phyloP scores from a whole-genome alignment of 2,113 vertebrate species.

The Hydrochoerus hydrochaeris region DNA sequence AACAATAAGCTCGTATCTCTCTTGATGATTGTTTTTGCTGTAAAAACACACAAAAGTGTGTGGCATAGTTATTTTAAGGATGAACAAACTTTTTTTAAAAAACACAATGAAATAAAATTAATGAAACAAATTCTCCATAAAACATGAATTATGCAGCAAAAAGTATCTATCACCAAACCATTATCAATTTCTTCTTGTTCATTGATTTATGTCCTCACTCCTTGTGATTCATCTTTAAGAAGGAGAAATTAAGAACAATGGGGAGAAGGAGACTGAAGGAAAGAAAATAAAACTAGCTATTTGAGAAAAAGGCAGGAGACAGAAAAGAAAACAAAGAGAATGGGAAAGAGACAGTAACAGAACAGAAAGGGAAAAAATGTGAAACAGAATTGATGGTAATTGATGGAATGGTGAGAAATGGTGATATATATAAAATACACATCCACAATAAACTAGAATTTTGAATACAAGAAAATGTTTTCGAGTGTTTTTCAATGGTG shows the following conservation, averaged over 20 bases:
- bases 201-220: neutral
- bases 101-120: neutral
- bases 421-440: neutral
- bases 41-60: neutral
- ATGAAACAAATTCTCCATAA: neutral
- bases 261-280: neutral
- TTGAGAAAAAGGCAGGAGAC: neutral
- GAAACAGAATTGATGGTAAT: neutral
- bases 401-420: neutral
- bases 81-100: neutral
- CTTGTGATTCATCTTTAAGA: neutral
- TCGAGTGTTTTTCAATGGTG: neutral
- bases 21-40: neutral
- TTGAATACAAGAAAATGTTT: slow-evolving; percentile 5
- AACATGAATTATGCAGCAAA: neutral
- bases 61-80: neutral
- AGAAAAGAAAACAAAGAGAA: neutral
- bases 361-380: neutral
- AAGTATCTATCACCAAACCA: neutral
- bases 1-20: neutral
- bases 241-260: slow-evolving; percentile 5
- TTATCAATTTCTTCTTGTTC: neutral
- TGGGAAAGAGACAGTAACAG: neutral
- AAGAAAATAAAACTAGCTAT: neutral
- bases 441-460: neutral